Percentiles rank a stretch among this genome's conserved stretches.
phyloP scores from a whole-genome alignment of 1,140 invertebrate species.

The Sinella curviseta region DNA sequence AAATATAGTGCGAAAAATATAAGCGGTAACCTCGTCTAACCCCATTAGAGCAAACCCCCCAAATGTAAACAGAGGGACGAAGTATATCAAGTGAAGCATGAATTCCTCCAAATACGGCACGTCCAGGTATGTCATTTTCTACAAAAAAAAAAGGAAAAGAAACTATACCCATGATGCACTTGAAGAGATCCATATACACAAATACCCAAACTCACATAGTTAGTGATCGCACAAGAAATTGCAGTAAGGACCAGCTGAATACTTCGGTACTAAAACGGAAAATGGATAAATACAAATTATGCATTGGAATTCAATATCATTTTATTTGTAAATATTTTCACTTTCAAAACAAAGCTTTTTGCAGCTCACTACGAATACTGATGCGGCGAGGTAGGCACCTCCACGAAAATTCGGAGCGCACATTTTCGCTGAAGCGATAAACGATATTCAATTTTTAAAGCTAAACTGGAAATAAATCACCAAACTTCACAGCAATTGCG shows the following conservation, averaged over 20 bases:
- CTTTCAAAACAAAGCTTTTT: neutral
- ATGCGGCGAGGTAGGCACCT: neutral
- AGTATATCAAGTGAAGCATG: slow-evolving; percentile 23
- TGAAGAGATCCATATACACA: neutral
- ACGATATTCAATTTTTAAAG: no score
- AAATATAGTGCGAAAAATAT: no score
- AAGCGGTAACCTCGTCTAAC: slow-evolving; percentile 13
- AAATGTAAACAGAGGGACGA: slow-evolving; percentile 17
- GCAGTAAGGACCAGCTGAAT: neutral
- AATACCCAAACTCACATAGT: neutral
- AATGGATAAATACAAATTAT: neutral
- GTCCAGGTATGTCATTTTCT: slow-evolving; percentile 16
- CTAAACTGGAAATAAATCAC: no score
- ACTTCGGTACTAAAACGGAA: neutral
- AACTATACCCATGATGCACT: neutral
- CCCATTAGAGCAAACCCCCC: slow-evolving; percentile 10
- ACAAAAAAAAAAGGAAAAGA: neutral
- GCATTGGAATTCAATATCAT: no score
- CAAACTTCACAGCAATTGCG: no score
- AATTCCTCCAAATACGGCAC: slow-evolving; percentile 6
- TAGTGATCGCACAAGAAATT: neutral
- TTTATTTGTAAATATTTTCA: no score
- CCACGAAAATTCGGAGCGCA: slow-evolving; percentile 5
- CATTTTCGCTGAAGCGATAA: slow-evolving; percentile 1
- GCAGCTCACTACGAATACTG: slow-evolving; percentile 18